Evolutionary conservation across 2,888 invertebrate genomes (phyloP).

Genomic region (Formica aserva): DNA sequence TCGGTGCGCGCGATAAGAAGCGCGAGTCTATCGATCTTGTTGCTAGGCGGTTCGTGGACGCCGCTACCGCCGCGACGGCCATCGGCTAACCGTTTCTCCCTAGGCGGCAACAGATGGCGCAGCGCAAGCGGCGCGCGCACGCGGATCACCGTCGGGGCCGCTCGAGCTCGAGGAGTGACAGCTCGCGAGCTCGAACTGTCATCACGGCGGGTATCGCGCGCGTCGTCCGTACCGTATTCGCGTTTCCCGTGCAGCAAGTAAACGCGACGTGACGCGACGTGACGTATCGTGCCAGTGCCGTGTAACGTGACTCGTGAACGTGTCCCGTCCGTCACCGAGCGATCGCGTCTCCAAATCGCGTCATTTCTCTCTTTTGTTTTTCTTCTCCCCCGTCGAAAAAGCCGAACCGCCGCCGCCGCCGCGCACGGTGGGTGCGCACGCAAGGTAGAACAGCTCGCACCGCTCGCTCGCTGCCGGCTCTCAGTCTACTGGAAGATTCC

Average conservation of each 20-base stretch:
- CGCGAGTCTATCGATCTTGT: conserved; percentile 76
- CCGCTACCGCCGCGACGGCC: conserved; percentile 45
- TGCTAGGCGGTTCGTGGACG: conserved; percentile 75
- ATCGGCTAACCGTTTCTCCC: not conserved
- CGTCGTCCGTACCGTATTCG: conserved; percentile 24
- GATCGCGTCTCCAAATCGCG: conserved; percentile 15
- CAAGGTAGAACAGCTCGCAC: conserved; percentile 81
- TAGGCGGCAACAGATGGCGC: conserved; percentile 68
- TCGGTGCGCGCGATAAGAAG: conserved; percentile 17
- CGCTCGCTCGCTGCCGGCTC: conserved; percentile 75
- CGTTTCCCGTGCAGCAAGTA: not conserved
- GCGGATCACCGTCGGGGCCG: conserved; percentile 67
- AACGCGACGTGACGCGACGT: conserved; percentile 45
- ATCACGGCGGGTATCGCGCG: conserved; percentile 78
- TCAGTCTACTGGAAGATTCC: conserved; percentile 85
- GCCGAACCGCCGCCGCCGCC: conserved; percentile 60
- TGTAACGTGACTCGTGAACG: not conserved
- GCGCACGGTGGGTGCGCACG: conserved; percentile 82
- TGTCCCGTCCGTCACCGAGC: not conserved
- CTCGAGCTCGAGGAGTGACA: conserved; percentile 73
- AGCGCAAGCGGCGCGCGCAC: conserved; percentile 58
- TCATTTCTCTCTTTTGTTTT: not conserved
- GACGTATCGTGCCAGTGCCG: conserved; percentile 22
- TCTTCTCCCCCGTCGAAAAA: conserved; percentile 56
- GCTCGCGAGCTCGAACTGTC: conserved; percentile 79